A percentile compares a stretch with the other conserved stretches of the same genome.
phyloP scores from a whole-genome alignment of 1,140 invertebrate species.

The Meteorus sp. region DNA sequence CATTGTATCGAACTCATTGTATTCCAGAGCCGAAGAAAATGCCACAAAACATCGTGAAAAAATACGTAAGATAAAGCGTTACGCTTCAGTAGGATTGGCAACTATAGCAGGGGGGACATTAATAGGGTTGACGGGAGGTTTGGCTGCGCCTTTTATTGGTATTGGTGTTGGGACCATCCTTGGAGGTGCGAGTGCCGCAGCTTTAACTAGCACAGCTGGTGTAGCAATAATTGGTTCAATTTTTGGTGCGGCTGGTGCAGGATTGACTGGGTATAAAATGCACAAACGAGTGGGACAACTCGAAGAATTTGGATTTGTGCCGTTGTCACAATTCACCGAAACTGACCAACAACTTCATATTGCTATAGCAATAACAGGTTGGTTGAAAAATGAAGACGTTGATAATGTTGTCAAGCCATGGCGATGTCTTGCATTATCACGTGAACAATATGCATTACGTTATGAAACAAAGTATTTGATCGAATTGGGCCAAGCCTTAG shows the following conservation, averaged over 20 bases:
- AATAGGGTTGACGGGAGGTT: conserved; percentile 68
- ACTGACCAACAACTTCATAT: conserved; percentile 62
- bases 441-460: conserved; percentile 71
- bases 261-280: conserved; percentile 72
- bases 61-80: conserved; percentile 65
- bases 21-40: conserved; percentile 49
- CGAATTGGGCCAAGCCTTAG: conserved; percentile 68
- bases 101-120: conserved; percentile 68
- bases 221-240: conserved; percentile 69
- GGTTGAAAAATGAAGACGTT: conserved; percentile 61
- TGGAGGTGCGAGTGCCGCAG: conserved; percentile 63
- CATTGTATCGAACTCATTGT: conserved; percentile 16
- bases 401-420: conserved; percentile 64
- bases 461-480: conserved; percentile 72
- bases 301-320: conserved; percentile 72
- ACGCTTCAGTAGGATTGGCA: conserved; percentile 67
- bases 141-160: conserved; percentile 71
- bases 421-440: conserved; percentile 63
- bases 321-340: conserved; percentile 51
- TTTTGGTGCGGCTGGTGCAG: conserved; percentile 72
- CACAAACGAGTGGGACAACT: conserved; percentile 71
- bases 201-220: conserved; percentile 64
- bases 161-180: conserved; percentile 65
- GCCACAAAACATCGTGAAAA: conserved; percentile 58
- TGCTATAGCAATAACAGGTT: conserved; percentile 70